A percentile compares a stretch with the other conserved stretches of the same genome.
Evolutionary conservation across 2,797 vertebrate species (phyloP).

Genomic region (Selene dorsalis): DNA sequence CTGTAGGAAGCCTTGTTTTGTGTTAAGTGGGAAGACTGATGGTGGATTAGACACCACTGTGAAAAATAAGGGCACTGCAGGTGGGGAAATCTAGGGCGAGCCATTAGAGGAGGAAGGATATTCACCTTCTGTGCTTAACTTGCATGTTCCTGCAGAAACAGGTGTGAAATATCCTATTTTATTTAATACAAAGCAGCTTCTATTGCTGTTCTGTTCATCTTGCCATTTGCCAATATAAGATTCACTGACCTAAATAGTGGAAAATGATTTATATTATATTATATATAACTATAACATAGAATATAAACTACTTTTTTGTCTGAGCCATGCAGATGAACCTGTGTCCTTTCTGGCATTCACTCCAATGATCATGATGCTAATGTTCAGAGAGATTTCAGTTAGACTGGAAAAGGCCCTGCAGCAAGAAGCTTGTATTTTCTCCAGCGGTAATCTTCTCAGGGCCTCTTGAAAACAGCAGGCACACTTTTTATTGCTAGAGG

Average conservation of each 20-base stretch:
- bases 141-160: slow-evolving; percentile 25
- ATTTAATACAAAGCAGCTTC: slow-evolving; percentile 5
- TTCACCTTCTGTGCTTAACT: slow-evolving; percentile 56
- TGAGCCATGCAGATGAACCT: background rate
- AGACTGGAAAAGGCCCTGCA: slow-evolving; percentile 47
- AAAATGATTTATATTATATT: background rate
- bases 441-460: slow-evolving; percentile 28
- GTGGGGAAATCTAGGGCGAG: slow-evolving; percentile 76
- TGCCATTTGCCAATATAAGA: background rate
- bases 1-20: slow-evolving; percentile 64
- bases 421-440: slow-evolving; percentile 42
- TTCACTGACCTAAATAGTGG: slow-evolving; percentile 17
- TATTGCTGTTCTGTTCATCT: slow-evolving; percentile 1
- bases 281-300: background rate
- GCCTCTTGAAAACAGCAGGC: slow-evolving; percentile 39
- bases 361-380: slow-evolving; percentile 33
- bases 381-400: slow-evolving; percentile 43
- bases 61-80: slow-evolving; percentile 71
- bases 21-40: slow-evolving; percentile 58
- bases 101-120: slow-evolving; percentile 58
- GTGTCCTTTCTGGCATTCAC: background rate
- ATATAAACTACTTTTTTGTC: background rate
- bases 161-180: slow-evolving; percentile 23
- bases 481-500: slow-evolving; percentile 36
- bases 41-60: slow-evolving; percentile 57